Evolutionary conservation across 2,797 vertebrate genomes (phyloP), one percentile per base, ranked within the genome.

Genomic region (Poeciliopsis gracilis): DNA sequence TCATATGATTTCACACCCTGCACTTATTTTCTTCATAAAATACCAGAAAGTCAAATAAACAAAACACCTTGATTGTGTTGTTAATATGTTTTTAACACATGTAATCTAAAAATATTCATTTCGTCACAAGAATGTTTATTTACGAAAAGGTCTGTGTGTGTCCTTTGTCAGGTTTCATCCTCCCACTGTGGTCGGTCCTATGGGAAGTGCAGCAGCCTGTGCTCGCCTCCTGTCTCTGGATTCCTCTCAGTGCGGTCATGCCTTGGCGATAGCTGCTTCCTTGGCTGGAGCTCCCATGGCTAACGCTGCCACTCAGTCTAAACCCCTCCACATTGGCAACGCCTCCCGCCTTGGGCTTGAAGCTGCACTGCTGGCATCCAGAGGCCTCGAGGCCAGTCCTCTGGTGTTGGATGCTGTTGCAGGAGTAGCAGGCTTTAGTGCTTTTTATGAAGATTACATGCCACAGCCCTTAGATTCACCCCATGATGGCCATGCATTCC

Each of bases 221-320:
- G 96, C 97, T 57, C 93, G 95, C 30, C 96, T 98, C 74, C 90
- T 98, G 69, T 95, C 95, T 11, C 91, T 98, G 81, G 93, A 94
- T 81, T 63, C 72, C 76, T 77, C 97, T 97, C 28, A 97, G 91
- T 96, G 96, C 63, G 78, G 93, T 33, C 95, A 98, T 3, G 97
- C 59, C 59, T 18, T 61, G 59, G 59, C 96, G 47, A 96, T 97
- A 0, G 97, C 97, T 0, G 96, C 96, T 0, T 97, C 97, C 0
- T 93, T 97, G 0, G 95, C 97, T 0, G 97, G 97, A n/a, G 97
- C 97, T 0, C 97, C 97, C 11, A 97, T 98, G 97, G 97, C 97
- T 41, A 98, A 98, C 0, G 97, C 97, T 0, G 97, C 97, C 83
- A 97, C 97, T 45, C 96, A 97, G 77, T 95, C 96, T 79, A 98